Conservation (phyloP, 2,113 vertebrate genomes). For the Phalacrocorax pelagicus region DNA sequence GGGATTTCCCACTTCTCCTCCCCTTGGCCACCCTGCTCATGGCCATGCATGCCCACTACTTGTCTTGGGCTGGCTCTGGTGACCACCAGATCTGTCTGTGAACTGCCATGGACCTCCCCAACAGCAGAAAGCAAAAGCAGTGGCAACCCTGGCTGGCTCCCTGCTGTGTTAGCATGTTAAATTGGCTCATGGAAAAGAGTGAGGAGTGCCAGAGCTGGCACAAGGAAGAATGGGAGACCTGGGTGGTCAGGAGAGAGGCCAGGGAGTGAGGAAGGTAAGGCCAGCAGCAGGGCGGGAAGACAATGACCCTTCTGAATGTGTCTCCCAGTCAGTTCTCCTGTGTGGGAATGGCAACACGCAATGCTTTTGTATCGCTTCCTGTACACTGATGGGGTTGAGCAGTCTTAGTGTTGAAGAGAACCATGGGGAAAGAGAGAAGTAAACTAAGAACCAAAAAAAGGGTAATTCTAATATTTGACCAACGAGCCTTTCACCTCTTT, state of each 20-base stretch:
- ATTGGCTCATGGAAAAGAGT: background rate
- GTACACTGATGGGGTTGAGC: fast-evolving
- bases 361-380: fast-evolving
- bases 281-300: fast-evolving
- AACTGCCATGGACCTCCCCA: background rate
- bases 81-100: background rate
- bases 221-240: background rate
- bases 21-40: background rate
- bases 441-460: background rate
- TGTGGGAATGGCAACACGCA: background rate
- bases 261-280: background rate
- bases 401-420: background rate
- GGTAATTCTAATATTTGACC: background rate
- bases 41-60: background rate
- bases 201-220: background rate
- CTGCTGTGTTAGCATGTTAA: background rate
- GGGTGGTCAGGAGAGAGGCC: background rate
- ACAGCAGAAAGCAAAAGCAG: background rate
- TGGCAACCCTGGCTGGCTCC: background rate
- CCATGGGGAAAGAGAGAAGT: background rate
- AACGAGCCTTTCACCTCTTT: background rate
- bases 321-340: background rate
- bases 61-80: background rate
- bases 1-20: background rate
- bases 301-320: background rate